Evolutionary conservation across 2,113 vertebrate species (phyloP), one percentile per base, ranked within the genome.

Genomic region (Aviceda subcristata): DNA sequence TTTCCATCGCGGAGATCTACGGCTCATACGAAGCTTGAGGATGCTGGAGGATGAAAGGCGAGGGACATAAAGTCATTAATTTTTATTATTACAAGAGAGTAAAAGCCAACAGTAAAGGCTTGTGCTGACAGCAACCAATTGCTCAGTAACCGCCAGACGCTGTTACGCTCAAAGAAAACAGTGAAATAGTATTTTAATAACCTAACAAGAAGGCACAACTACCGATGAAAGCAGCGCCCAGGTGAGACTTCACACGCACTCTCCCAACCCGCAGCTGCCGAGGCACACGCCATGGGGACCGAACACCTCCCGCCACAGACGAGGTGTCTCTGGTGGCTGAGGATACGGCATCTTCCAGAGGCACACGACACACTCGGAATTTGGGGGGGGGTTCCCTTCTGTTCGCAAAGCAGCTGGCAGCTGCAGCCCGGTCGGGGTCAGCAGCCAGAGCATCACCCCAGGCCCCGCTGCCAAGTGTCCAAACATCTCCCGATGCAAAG

Each of bases 191-290:
- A 81, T 41, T 0, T 15, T 46, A 87, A 77, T 71, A 55, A 91
- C 81, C 13, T 21, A 89, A 29, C 36, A 32, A 32, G 29, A 6
- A 60, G 26, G 27, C 2, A 3, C 9, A 73, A 27, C 32, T 20
- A 23, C 1, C 0, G 7, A 73, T 15, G 23, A 53, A 89, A 92
- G 75, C 2, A 0, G 57, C 0, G 0, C 73, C 46, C 89, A 56
- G 91, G 62, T 72, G 96, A 86, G 89, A 46, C 20, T 32, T 53
- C 82, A 36, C 82, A 15, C 9, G 0, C 3, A 0, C 13, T 53
- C 59, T 11, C 68, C 46, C 62, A 38, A 18, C 59, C 30, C 9
- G 2, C 36, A 38, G 53, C 66, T 15, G 41, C 74, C 63, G n/a
- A 36, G 59, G 16, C 43, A 60, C 63, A 7, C 0, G 1, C 38